Conservation (phyloP, 2,113 vertebrate species). For the Phylloscopus trochiloides region DNA sequence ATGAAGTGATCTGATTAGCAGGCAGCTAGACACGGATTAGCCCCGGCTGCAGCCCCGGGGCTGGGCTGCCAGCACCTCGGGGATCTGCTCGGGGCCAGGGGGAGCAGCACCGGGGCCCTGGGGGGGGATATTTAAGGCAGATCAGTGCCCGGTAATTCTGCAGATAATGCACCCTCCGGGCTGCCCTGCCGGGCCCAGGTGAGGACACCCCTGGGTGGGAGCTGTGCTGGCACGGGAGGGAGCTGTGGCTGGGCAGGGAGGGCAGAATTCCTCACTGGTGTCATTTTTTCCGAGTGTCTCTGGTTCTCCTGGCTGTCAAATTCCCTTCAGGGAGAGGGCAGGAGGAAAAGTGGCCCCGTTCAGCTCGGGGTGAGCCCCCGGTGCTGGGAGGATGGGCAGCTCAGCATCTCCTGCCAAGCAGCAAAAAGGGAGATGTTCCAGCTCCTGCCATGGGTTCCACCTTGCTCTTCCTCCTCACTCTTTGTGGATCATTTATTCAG, state of each 20-base stretch:
- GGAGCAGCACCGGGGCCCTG: not conserved
- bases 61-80: not conserved
- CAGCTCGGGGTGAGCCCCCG: not conserved
- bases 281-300: not conserved
- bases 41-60: not conserved
- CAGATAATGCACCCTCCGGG: slow-evolving; percentile 7
- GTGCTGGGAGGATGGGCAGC: not conserved
- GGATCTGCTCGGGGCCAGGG: not conserved
- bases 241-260: not conserved
- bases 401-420: not conserved
- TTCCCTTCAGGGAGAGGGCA: not conserved
- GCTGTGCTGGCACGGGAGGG: not conserved
- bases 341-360: not conserved
- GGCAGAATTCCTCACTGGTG: fast-evolving
- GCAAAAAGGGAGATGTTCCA: not conserved
- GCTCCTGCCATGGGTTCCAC: not conserved
- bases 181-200: slow-evolving; percentile 2
- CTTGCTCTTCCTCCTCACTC: not conserved
- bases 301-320: not conserved
- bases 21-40: slow-evolving; percentile 39
- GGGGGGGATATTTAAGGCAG: slow-evolving; percentile 38
- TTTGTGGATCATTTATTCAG: not conserved
- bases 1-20: slow-evolving; percentile 63
- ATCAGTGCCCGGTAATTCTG: not conserved
- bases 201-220: not conserved